Evolutionary conservation across 2,797 vertebrate species (phyloP), one percentile per base, ranked within the genome.

Genomic region (Sebastes matsubarae): DNA sequence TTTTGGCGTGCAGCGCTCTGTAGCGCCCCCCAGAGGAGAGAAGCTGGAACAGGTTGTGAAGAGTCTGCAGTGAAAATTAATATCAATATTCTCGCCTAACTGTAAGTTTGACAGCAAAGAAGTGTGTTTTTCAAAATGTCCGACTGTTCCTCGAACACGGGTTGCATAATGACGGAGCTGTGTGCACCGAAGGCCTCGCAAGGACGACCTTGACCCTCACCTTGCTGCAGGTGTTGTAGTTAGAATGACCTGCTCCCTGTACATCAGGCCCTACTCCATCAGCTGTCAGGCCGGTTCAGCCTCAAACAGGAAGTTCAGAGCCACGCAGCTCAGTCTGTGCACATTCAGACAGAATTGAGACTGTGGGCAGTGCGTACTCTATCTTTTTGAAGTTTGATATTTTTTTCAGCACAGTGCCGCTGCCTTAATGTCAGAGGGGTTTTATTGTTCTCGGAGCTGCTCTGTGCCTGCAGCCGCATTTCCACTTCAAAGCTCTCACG

Each of bases 401-500:
- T 29, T 54, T 70, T 71, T 71, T 24, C 30, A 29, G 42, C 58
- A 27, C 60, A 59, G 4, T 7, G 46, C 25, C 27, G 11, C 8
- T 38, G 72, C 24, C 66, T 75, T 68, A 50, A 67, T 68, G 52
- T 82, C 66, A 64, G 50, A 54, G 30, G 58, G 32, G 1, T 52
- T 73, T 59, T 60, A 60, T 60, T 78, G 71, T 81, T 81, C 61
- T 46, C 57, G 38, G 36, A 72, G 79, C 71, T 63, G 29, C 61
- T 64, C 58, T 64, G 5, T n/a, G 81, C 81, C 79, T 69, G 46
- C 50, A 79, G 72, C 60, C 13, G 12, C 55, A 58, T 79, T 80
- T 82, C 64, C 66, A 77, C 72, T 77, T 80, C 76, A 77, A 58
- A 79, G 82, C 73, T 46, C 64, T 73, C 70, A 54, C 1, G 30